Base-by-base conservation (phyloP, 2,888 invertebrate genomes). In the Augiades crinisus region DNA sequence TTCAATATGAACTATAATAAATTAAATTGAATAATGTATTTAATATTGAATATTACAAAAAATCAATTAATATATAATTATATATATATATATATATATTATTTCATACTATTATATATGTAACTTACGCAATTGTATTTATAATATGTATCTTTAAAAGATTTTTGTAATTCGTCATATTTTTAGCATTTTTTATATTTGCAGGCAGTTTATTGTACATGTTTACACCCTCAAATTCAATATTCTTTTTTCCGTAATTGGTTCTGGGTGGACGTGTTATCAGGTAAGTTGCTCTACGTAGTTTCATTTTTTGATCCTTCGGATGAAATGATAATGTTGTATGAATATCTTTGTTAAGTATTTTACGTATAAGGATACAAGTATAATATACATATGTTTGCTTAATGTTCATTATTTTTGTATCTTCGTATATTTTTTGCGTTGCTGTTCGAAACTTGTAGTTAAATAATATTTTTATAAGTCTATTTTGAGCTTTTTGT, bases 321-420 rank as follows among this genome's bases (percentile, higher is more conserved):
- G n/a, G 46, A 3, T 13, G 5, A 13, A 7, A 22, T 5, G 21
- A n/a, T 19, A 30, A 40, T 47, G 16, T 47, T 21, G 47, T 17
- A 21, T 38, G 19, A 13, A 47, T 31, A 13, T 30, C 16, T 24
- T 36, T 36, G 1, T 30, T 17, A 13, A 47, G 21, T 13, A 47
- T 38, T 40, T 47, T 47, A 22, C 27, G 37, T 17, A 40, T 40
- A 7, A 47, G 13, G n/a, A 47, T 14, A n/a, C 47, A 47, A 6
- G 40, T 40, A 14, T 47, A 13, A 31, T 40, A 47, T 27, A 12
- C 30, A 30, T 47, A 47, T 21, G 38, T 27, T 30, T 38, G 38
- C 5, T 14, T 33, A 7, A 38, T 16, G 8, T 30, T 47, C 33
- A 47, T 19, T 27, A 38, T 19, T 38, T 21, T 46, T 6, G 46